Conservation (phyloP, 1,140 invertebrate genomes). For the Sitobion miscanthi region DNA sequence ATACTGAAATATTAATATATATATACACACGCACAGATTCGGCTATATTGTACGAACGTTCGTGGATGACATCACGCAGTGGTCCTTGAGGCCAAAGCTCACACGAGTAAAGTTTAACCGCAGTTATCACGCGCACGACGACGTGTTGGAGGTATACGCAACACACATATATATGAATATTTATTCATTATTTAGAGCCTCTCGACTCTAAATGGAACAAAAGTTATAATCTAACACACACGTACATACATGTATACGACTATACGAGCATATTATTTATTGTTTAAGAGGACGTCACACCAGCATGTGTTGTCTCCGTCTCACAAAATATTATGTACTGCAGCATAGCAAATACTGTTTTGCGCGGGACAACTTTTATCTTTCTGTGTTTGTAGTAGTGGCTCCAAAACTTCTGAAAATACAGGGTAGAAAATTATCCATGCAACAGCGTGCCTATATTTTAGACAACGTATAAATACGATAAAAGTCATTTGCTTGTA, state of each 20-base stretch:
- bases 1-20: not conserved
- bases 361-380: too few relatives aligned
- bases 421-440: too few relatives aligned
- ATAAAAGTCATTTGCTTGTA: too few relatives aligned
- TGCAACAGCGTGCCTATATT: too few relatives aligned
- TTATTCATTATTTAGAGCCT: not conserved
- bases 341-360: too few relatives aligned
- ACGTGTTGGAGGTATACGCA: not conserved
- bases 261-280: too few relatives aligned
- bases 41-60: not conserved
- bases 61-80: not conserved
- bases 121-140: not conserved
- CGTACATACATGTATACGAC: not conserved
- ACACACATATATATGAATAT: not conserved
- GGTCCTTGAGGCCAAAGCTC: constrained; percentile 32
- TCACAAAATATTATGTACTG: too few relatives aligned
- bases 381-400: too few relatives aligned
- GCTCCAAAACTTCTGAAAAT: too few relatives aligned
- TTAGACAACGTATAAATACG: too few relatives aligned
- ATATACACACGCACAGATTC: not conserved
- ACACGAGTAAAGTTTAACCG: not conserved
- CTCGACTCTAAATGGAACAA: not conserved
- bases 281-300: too few relatives aligned
- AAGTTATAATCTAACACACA: not conserved
- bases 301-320: too few relatives aligned